Evolutionary conservation across 2,797 vertebrate genomes (phyloP).

Genomic region (Diglossa cyanea): DNA sequence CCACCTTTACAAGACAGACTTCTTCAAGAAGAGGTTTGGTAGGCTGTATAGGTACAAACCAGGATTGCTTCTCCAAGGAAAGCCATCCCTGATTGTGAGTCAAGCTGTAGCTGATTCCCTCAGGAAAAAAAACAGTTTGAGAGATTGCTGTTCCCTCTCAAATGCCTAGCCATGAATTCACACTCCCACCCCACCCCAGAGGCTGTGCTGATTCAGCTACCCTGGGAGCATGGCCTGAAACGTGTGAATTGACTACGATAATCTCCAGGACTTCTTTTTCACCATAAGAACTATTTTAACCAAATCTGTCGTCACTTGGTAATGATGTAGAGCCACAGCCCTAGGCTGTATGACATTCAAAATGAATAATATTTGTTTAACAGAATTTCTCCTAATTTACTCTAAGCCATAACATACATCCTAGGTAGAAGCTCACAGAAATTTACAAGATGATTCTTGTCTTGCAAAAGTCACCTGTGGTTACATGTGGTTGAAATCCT

Average conservation of each 20-base stretch:
- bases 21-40: background rate
- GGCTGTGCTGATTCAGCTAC: conserved; percentile 9
- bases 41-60: background rate
- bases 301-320: background rate
- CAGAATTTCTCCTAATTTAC: background rate
- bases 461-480: background rate
- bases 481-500: background rate
- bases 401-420: background rate
- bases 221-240: background rate
- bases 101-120: background rate
- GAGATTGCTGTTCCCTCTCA: background rate
- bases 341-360: background rate
- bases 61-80: background rate
- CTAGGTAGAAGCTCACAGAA: background rate
- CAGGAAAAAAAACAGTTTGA: background rate
- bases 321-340: background rate
- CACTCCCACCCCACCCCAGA: background rate
- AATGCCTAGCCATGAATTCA: background rate
- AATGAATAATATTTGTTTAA: background rate
- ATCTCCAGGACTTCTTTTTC: background rate
- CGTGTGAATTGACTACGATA: background rate
- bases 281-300: background rate
- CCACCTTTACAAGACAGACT: background rate
- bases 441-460: background rate
- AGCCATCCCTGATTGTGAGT: background rate